Percentiles rank a stretch among this genome's conserved stretches.
phyloP scores from a whole-genome alignment of 1,140 invertebrate species.

The Metaphire vulgaris region DNA sequence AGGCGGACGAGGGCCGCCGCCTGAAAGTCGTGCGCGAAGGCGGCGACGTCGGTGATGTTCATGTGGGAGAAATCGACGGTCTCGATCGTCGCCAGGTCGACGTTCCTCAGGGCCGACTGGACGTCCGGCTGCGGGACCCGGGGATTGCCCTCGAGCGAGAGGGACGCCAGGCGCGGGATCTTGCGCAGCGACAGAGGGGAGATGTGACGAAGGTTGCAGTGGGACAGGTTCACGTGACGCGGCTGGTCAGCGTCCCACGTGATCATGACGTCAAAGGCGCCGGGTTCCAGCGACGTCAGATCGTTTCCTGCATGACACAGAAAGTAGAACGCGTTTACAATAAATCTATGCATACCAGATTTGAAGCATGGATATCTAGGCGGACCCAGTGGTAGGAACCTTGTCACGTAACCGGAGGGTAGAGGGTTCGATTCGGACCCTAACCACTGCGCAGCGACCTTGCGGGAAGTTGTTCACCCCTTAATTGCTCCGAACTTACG shows the following conservation, averaged over 20 bases:
- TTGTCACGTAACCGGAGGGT: no score
- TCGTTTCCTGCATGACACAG: conserved; percentile 22
- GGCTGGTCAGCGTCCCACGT: conserved; percentile 34
- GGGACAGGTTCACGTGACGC: conserved; percentile 35
- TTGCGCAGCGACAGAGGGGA: conserved; percentile 31
- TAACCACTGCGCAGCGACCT: no score
- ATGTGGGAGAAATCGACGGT: conserved; percentile 34
- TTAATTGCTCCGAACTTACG: no score
- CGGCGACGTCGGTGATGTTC: conserved; percentile 28
- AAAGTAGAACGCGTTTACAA: no score
- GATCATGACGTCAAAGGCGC: conserved; percentile 35
- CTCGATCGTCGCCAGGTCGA: conserved; percentile 29
- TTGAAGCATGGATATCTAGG: no score
- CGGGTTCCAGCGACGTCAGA: conserved; percentile 23
- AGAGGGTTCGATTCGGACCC: no score
- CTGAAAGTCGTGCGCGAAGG: conserved; percentile 16
- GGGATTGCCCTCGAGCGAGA: conserved; percentile 38
- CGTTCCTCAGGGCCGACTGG: conserved; percentile 30
- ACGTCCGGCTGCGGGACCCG: conserved; percentile 32
- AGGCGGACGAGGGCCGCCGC: conserved; percentile 21
- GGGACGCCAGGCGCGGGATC: conserved; percentile 31
- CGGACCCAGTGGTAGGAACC: no score
- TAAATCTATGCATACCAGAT: no score
- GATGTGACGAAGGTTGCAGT: conserved; percentile 37
- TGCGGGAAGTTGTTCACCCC: no score